Evolutionary conservation across 1,140 invertebrate species (phyloP), one percentile per base, ranked within the genome.

Genomic region (Drosophila micromelanica): DNA sequence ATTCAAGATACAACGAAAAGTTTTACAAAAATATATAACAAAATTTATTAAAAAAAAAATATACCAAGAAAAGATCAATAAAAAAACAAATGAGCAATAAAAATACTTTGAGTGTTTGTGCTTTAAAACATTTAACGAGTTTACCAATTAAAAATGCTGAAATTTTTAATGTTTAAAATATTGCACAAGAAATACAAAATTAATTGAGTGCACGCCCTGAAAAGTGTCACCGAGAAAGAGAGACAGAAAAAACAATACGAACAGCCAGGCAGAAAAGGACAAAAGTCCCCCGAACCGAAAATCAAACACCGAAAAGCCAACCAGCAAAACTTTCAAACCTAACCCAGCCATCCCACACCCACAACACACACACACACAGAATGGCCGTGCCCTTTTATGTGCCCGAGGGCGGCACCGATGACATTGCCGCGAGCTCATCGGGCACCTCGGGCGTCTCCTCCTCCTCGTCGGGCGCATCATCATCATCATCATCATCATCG

Each of bases 381-480:
- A 92, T 92, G 91, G 91, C 91, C 73, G 89, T 91, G 86, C 89
- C 89, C 78, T 92, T 92, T 86, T 85, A 86, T 84, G 73, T 91
- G 78, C 91, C 91, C 60, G 90, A 91, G 77, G 85, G 71, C 71
- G 86, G 87, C 73, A 68, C 74, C 73, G 85, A 91, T 86, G 84
- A 91, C 62, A 80, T 76, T 59, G 90, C 82, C 75, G 86, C 86
- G 42, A 79, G 79, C 55, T 80, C 86, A 57, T 68, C 78, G 64
- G 74, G 72, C 46, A 69, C 75, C 54, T 85, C 85, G 63, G 82
- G 78, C 56, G 56, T 57, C 64, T 61, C 76, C 60, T 73, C 80
- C 63, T 69, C 78, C 46, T 54, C 75, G n/a, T 78, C 76, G 63
- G 70, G 32, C 42, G 62, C 78, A 30, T 77, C 82, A 37, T 52